Evolutionary conservation across 2,113 vertebrate species (phyloP).

Genomic region (Nothocercus nigrocapillus): DNA sequence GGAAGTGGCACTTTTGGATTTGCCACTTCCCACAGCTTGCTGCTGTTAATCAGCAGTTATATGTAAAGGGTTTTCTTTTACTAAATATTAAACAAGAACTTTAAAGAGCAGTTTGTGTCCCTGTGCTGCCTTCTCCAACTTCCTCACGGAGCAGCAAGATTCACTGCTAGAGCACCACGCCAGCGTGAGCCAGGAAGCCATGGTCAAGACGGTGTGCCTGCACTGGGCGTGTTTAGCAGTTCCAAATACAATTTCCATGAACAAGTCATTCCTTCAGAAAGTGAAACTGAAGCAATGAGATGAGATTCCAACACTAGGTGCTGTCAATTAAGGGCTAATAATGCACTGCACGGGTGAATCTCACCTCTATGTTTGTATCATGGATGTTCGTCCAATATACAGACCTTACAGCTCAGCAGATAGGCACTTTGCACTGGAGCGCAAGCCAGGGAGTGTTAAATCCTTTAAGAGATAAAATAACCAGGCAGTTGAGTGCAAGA

Average conservation of each 20-base stretch:
- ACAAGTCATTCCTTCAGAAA: background rate
- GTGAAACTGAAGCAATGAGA: background rate
- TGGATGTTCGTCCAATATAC: background rate
- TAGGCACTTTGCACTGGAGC: background rate
- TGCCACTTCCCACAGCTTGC: background rate
- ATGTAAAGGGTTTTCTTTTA: background rate
- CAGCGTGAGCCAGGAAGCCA: background rate
- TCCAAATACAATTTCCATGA: background rate
- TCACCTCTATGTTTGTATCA: background rate
- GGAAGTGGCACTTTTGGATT: background rate
- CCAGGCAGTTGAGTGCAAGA: background rate
- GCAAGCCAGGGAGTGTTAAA: background rate
- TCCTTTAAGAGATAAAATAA: background rate
- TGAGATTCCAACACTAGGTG: background rate
- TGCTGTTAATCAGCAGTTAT: background rate
- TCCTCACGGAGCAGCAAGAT: background rate
- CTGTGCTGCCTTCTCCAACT: background rate
- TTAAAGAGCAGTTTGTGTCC: background rate
- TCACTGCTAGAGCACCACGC: background rate
- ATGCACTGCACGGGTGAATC: background rate
- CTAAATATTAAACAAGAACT: background rate
- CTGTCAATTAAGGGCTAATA: background rate
- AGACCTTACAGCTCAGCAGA: background rate
- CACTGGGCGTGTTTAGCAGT: background rate
- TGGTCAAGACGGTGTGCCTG: background rate